phyloP scores from a whole-genome alignment of 2,888 invertebrate species.

The Theodoxus fluviatilis region DNA sequence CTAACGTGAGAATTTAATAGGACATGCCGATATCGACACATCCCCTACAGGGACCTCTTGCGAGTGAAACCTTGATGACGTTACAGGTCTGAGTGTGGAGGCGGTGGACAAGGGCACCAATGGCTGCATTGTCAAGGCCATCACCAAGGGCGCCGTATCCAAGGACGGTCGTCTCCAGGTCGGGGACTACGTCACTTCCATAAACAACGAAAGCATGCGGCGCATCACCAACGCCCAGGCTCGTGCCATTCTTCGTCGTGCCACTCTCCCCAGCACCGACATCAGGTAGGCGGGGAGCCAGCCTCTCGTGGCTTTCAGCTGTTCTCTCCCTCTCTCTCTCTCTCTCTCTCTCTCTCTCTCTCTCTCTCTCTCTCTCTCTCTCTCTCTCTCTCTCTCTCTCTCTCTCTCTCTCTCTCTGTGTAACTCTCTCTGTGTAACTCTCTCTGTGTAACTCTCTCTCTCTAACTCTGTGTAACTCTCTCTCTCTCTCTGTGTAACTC shows the following conservation, averaged over 20 bases:
- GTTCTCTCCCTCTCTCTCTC: conserved; percentile 24
- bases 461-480: not conserved
- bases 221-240: conserved; percentile 71
- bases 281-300: conserved; percentile 67
- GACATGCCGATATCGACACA: too few species aligned
- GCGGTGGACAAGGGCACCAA: conserved; percentile 71
- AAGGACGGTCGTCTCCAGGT: conserved; percentile 70
- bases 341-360: conserved; percentile 27
- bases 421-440: not conserved
- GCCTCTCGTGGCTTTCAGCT: not conserved
- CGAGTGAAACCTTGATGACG: not conserved
- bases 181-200: conserved; percentile 71
- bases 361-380: conserved; percentile 19
- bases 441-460: not conserved
- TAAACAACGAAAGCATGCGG: conserved; percentile 72
- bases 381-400: conserved; percentile 15
- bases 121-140: conserved; percentile 69
- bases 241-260: conserved; percentile 70
- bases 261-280: conserved; percentile 70
- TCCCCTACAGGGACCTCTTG: too few species aligned
- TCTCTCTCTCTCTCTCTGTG: not conserved
- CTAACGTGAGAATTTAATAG: too few species aligned
- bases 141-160: conserved; percentile 69
- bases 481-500: not conserved
- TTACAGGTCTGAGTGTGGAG: conserved; percentile 70